Base-by-base conservation (phyloP, 1,140 invertebrate species). In the Sycophaga agraensis region DNA sequence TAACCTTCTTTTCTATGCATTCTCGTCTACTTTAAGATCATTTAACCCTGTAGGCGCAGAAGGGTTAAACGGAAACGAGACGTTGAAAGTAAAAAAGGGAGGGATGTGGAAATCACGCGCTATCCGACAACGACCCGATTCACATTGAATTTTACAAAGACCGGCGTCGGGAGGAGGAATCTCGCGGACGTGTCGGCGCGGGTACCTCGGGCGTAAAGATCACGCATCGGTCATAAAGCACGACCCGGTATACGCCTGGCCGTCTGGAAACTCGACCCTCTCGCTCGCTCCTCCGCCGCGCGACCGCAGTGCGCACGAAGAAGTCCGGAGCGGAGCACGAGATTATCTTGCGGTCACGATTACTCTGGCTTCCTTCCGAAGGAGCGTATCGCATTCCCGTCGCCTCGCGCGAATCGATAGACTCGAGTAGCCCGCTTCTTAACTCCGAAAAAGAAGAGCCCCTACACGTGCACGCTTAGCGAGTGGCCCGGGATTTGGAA, bases 311-410 rank as follows among this genome's bases (percentile, higher is more conserved):
- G 11, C 5, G 5, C 28, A 11, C 28, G 5, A 11, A 31, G 28
- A 11, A 31, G 28, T 6, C 4, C 28, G 28, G 28, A 31, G 5
- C 28, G 28, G 5, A 11, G 5, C 28, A 31, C 66, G 68, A 75
- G 73, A 77, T 78, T 76, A 77, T 76, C 70, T 75, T 77, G 76
- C 67, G 76, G 75, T 78, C 70, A 67, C 71, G 68, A 77, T 77
- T 79, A 76, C 69, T 79, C 65, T 73, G 77, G 77, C 77, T 79
- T 79, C 77, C 68, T 71, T 73, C 68, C 68, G 17, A 5, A 24
- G 24, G 17, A 11, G 21, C 68, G 69, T 77, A 76, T 79, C 74
- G 70, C 68, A 56, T 78, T 77, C 64, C 72, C 66, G 55, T 42
- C 12, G 11, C 16, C 39, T 19, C 22, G 3, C 11, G 12, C 45